A percentile compares a stretch with the other conserved stretches of the same genome.
Evolutionary conservation across 2,888 invertebrate species (phyloP).

Genomic region (Acanthoscelides obtectus): DNA sequence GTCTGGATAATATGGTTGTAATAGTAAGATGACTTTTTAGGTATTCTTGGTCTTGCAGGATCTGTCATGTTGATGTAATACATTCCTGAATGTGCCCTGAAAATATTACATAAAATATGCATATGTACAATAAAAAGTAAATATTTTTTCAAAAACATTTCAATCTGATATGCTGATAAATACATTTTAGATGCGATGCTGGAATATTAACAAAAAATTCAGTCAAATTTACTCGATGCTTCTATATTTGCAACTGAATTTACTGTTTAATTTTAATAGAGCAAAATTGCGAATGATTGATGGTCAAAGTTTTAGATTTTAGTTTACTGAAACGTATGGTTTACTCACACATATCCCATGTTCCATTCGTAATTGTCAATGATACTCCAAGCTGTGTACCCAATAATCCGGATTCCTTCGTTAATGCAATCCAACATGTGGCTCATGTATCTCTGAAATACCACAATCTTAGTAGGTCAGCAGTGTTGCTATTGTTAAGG

Average conservation of each 20-base stretch:
- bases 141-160: too few species aligned
- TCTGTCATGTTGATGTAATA: conserved; percentile 58
- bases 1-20: conserved; percentile 18
- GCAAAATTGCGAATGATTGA: too few species aligned
- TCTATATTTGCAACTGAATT: too few species aligned
- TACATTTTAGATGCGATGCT: too few species aligned
- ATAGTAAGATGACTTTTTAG: conserved; percentile 20
- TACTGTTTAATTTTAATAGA: too few species aligned
- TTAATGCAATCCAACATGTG: conserved; percentile 27
- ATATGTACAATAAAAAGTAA: too few species aligned
- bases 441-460: conserved; percentile 32
- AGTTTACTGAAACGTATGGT: too few species aligned
- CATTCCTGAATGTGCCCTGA: conserved; percentile 61
- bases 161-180: too few species aligned
- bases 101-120: too few species aligned
- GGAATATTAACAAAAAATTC: too few species aligned
- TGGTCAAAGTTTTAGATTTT: too few species aligned
- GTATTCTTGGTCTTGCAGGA: conserved; percentile 52
- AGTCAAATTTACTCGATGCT: too few species aligned
- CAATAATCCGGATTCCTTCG: conserved; percentile 44
- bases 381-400: conserved; percentile 58
- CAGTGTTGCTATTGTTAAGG: background rate
- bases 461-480: background rate
- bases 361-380: conserved; percentile 62
- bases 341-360: conserved; percentile 50